Percentiles rank a stretch among this genome's conserved stretches.
Conservation (phyloP, 2,888 invertebrate species). For the Campaea margaritaria region DNA sequence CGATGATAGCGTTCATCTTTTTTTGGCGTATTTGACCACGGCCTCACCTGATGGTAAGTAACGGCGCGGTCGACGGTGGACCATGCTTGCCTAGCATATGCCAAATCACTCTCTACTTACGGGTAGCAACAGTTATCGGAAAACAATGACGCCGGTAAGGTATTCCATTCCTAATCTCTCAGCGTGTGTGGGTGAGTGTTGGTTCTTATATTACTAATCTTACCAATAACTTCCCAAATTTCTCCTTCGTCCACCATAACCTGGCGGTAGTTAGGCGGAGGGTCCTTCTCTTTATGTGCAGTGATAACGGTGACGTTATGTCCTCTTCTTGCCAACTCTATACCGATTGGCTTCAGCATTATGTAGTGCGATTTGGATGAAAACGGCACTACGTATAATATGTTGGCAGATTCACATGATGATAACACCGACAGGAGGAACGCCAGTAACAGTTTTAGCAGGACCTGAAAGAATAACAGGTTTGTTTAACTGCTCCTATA, state of each 20-base stretch:
- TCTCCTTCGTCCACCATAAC: conserved; percentile 64
- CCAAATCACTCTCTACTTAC: too few species aligned
- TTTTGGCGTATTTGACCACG: too few species aligned
- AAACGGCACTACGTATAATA: conserved; percentile 77
- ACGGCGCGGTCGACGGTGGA: too few species aligned
- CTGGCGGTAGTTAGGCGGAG: conserved; percentile 70
- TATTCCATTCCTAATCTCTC: too few species aligned
- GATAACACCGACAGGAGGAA: conserved; percentile 34
- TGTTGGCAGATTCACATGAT: conserved; percentile 64
- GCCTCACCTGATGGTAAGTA: too few species aligned
- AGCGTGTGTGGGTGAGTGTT: too few species aligned
- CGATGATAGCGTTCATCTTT: too few species aligned
- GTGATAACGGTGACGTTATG: conserved; percentile 83
- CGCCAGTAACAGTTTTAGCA: conserved; percentile 11
- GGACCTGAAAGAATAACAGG: conserved; percentile 7
- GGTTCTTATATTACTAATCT: conserved; percentile 42
- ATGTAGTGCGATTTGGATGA: conserved; percentile 79
- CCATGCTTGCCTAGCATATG: too few species aligned
- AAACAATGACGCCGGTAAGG: too few species aligned
- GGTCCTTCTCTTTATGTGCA: conserved; percentile 60
- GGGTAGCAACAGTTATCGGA: too few species aligned
- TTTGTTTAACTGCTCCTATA: too few species aligned
- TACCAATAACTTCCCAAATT: conserved; percentile 75
- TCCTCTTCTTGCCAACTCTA: conserved; percentile 79
- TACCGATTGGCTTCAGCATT: conserved; percentile 72